Evolutionary conservation across 2,888 invertebrate species (phyloP), one percentile per base, ranked within the genome.

Genomic region (Drosophila mercatorum): DNA sequence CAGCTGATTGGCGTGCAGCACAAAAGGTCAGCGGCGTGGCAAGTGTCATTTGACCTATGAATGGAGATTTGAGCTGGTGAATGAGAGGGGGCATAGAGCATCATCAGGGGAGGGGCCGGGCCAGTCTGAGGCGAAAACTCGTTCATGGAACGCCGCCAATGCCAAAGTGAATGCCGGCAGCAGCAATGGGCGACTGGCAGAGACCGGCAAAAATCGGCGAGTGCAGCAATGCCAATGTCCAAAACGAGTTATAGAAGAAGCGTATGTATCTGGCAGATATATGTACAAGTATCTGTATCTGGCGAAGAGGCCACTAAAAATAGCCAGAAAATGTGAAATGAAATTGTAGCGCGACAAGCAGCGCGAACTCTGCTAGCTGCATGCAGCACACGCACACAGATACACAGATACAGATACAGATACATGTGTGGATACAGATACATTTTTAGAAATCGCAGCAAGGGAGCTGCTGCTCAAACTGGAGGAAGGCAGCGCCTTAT

Each of bases 401-500:
- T 10, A 57, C 5, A 76, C 61, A 76, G 70, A 87, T 68, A 82
- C 36, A 49, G 10, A 31, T 49, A 40, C 40, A n/a, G n/a, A n/a
- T n/a, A 60, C 63, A 40, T 61, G 26, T 41, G 26, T 38, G 62
- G 38, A 70, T 56, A 78, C 63, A 76, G 70, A 87, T 70, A 82
- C 89, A 88, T 76, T 81, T 84, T 88, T 83, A 79, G 89, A 84
- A 89, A 89, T 51, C 75, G 60, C 76, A 66, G 77, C 80, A 81
- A 79, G 81, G 83, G 75, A 71, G 65, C 73, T 46, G 65, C 73
- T 46, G 47, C 38, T 55, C 22, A 28, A 41, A 67, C 89, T 87
- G 87, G 88, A 78, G 68, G 68, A 65, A 61, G 47, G 51, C 53
- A 51, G 41, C 38, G 51, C 49, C 46, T 38, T 71, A 71, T 84